A percentile compares a stretch with the other conserved stretches of the same genome.
phyloP scores from a whole-genome alignment of 1,140 invertebrate genomes.

The Bradynema listronoti region DNA sequence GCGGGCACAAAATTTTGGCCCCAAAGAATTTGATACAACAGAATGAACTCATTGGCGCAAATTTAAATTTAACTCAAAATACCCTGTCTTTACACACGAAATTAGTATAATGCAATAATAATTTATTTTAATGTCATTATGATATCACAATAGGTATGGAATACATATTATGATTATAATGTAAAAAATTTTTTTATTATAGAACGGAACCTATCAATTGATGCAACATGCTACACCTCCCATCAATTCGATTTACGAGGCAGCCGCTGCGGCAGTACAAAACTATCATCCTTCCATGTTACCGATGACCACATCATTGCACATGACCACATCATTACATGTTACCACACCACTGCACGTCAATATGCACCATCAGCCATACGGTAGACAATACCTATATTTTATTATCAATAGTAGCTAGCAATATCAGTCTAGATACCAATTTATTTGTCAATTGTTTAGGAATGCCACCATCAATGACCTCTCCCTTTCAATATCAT shows the following conservation, averaged over 20 bases:
- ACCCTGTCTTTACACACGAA: too few species aligned
- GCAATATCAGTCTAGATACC: too few species aligned
- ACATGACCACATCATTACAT: conserved; percentile 25
- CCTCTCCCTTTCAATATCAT: background rate
- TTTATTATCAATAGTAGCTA: background rate
- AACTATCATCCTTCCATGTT: background rate
- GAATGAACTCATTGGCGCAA: too few species aligned
- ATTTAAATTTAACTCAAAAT: too few species aligned
- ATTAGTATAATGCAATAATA: too few species aligned
- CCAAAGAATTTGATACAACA: too few species aligned
- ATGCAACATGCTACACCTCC: conserved; percentile 2
- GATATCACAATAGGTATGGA: too few species aligned
- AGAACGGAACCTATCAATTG: too few species aligned
- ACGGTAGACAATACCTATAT: background rate
- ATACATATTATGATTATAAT: too few species aligned
- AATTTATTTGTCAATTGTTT: background rate
- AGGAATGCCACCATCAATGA: background rate
- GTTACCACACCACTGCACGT: conserved; percentile 7
- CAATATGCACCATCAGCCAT: background rate
- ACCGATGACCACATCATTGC: conserved; percentile 16
- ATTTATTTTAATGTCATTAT: too few species aligned
- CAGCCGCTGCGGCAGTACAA: background rate
- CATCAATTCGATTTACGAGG: conserved; percentile 3
- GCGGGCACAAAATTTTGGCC: too few species aligned
- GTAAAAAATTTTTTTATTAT: too few species aligned